Percentiles rank a stretch among this genome's conserved stretches.
These are phyloP conservation scores for Mellilla xanthometata DNA, from an alignment of 2,888 invertebrate genomes.

Conservation along the genomic window DNA sequence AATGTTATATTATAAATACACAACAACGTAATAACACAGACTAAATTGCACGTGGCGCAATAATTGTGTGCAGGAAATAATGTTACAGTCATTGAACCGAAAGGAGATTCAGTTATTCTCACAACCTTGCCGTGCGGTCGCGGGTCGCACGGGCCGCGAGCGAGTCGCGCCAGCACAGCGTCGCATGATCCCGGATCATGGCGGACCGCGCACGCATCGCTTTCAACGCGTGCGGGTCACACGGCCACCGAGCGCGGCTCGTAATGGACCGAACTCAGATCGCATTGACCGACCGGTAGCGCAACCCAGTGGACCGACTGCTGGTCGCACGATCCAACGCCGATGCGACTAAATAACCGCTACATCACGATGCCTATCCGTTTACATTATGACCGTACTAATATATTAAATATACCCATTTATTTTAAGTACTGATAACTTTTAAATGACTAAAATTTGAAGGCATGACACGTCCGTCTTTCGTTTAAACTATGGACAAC, in stretches of 20 bases:
- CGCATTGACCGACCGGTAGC: not conserved
- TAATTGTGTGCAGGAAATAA: constrained; percentile 75
- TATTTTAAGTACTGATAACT: constrained; percentile 78
- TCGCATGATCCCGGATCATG: too few relatives aligned
- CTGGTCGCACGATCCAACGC: not conserved
- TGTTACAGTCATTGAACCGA: constrained; percentile 78
- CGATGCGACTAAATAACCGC: constrained; percentile 39
- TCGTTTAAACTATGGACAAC: constrained; percentile 72
- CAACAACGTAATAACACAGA: constrained; percentile 82
- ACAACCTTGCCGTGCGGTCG: constrained; percentile 61
- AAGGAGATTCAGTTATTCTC: constrained; percentile 76
- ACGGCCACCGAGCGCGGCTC: constrained; percentile 8
- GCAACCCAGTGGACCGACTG: not conserved
- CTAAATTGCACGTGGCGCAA: constrained; percentile 79
- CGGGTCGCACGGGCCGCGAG: constrained; percentile 21
- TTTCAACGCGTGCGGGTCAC: constrained; percentile 16
- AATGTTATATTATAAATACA: constrained; percentile 76
- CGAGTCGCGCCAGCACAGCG: constrained; percentile 10
- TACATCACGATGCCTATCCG: constrained; percentile 59
- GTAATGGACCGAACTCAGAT: not conserved
- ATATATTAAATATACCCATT: constrained; percentile 56
- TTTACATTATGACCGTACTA: constrained; percentile 39
- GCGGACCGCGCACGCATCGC: too few relatives aligned
- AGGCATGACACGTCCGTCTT: constrained; percentile 78
- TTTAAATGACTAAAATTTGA: constrained; percentile 79